Evolutionary conservation across 2,113 vertebrate species (phyloP).

Genomic region (Pomatorhinus ruficollis): DNA sequence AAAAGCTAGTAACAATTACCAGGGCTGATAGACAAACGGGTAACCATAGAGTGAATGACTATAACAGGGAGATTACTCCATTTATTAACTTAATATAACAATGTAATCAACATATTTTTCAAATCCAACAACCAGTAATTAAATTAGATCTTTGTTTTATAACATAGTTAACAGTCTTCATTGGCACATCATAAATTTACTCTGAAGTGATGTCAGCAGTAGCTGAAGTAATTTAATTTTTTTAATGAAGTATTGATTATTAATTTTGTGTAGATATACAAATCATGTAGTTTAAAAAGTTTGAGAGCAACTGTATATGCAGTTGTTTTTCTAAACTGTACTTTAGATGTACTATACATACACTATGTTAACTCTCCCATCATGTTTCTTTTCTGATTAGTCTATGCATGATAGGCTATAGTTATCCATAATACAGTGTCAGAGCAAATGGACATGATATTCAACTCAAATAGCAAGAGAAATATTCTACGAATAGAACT

Average conservation of each 20-base stretch:
- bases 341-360: background rate
- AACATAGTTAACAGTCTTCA: background rate
- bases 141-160: background rate
- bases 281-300: background rate
- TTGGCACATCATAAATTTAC: background rate
- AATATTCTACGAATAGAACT: background rate
- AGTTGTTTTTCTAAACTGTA: background rate
- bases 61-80: background rate
- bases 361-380: background rate
- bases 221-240: background rate
- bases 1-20: background rate
- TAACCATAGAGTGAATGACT: background rate
- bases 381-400: background rate
- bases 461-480: background rate
- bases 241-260: background rate
- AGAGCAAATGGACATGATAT: background rate
- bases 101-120: background rate
- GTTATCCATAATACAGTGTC: background rate
- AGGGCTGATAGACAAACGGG: background rate
- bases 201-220: background rate
- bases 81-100: background rate
- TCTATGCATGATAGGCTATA: background rate
- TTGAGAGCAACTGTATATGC: background rate
- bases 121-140: background rate
- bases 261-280: background rate